Base-by-base conservation (phyloP, 2,888 invertebrate species). In the Macrophya annulata region DNA sequence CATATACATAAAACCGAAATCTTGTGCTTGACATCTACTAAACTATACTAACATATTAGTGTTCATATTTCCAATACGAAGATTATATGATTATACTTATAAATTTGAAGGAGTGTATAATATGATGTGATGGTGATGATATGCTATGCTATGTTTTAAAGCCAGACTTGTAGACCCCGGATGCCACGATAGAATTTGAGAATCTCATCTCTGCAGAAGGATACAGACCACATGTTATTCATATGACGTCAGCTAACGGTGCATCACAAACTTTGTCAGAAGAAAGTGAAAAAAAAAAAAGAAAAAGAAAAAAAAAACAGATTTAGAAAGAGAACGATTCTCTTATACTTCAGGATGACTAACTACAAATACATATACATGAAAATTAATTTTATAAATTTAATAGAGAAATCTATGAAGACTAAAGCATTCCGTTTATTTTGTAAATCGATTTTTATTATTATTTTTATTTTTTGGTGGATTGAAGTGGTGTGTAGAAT, bases 191-290 rank as follows among this genome's bases (percentile, higher is more conserved):
- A 72, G 62, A 76, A 68, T 85, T 87, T 88, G 88, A 88, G 88
- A 88, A 87, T 86, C 87, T 86, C 87, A 87, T 86, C 87, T 86
- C 87, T 88, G 87, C 85, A 86, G 84, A 87, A 89, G 89, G 88
- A 89, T 90, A 87, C 85, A 85, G 86, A 86, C 86, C 90, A 89
- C 87, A 87, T 89, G 90, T 88, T 88, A 72, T 65, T 81, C 68
- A 76, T 85, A 86, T 88, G 88, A 87, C 86, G 88, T 87, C 89
- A 89, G 86, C 87, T 85, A 84, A 45, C 87, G 86, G 86, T 85
- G 85, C 84, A 85, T 87, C 86, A 45, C 45, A 40, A 76, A 86
- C 86, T 86, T 84, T 86, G 86, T 77, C 84, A 77, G 85, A 87
- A 87, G 88, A 89, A 84, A 86, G 87, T 85, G 86, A 77, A 40